Conservation (phyloP, 2,797 vertebrate species). For the Pristis pectinata region DNA sequence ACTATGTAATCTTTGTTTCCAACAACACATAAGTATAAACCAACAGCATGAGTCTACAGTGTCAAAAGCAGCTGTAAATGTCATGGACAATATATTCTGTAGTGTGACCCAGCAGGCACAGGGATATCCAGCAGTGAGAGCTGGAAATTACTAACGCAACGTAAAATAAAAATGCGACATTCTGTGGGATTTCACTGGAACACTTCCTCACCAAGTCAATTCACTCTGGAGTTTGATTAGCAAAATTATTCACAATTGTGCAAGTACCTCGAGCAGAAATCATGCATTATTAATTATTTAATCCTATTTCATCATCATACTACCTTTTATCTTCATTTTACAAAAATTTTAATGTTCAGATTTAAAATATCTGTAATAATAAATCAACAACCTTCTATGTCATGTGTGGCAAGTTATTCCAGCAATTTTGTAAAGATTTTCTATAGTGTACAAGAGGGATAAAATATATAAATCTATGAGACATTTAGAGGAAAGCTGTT, state of each 20-base stretch:
- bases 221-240: neutral
- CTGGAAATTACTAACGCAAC: neutral
- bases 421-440: neutral
- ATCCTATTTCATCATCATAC: neutral
- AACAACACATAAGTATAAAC: neutral
- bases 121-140: neutral
- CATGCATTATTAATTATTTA: neutral
- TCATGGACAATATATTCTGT: neutral
- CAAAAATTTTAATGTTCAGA: neutral
- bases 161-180: neutral
- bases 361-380: neutral
- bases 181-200: neutral
- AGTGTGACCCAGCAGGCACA: neutral
- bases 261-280: neutral
- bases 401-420: neutral
- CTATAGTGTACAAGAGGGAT: neutral
- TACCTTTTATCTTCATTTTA: neutral
- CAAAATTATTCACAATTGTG: neutral
- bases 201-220: neutral
- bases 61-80: slow-evolving; percentile 5
- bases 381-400: neutral
- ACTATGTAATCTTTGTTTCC: neutral
- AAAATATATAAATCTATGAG: neutral
- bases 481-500: neutral
- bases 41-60: neutral